Evolutionary conservation across 2,113 vertebrate species (phyloP).

Genomic region (rat (Rattus norvegicus)): GRCr8 NC_086022.1:179885501-179886000

Average conservation of each 20-base stretch:
- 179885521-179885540: neutral
- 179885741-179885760: neutral
- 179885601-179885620: slow-evolving; percentile 20
- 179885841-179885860: neutral
- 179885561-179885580: neutral
- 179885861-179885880: neutral
- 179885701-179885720: too few relatives aligned
- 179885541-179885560: neutral
- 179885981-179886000: neutral
- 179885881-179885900: neutral
- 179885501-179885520: neutral
- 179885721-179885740: neutral
- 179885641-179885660: too few relatives aligned
- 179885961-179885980: neutral
- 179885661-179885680: too few relatives aligned
- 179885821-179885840: slow-evolving; percentile 37
- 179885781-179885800: neutral
- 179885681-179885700: too few relatives aligned
- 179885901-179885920: neutral
- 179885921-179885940: neutral
- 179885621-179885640: neutral
- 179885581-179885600: neutral
- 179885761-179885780: neutral
- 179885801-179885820: slow-evolving; percentile 3
- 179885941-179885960: neutral